A percentile compares a stretch with the other conserved stretches of the same genome.
phyloP scores from a whole-genome alignment of 1,140 invertebrate genomes.

The Zaprionus ghesquierei region DNA sequence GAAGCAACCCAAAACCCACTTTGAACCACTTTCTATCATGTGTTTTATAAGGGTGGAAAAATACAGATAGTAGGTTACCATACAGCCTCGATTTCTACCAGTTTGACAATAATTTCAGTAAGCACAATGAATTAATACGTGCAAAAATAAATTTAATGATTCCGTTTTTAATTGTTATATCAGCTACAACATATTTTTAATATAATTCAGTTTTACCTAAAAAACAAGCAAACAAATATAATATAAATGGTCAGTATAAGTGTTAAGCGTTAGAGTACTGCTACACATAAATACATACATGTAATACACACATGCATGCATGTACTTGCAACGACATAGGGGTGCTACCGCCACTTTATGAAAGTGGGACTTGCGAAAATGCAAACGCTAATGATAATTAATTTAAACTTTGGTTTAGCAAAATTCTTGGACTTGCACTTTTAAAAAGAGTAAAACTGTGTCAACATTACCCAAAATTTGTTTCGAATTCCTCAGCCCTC shows the following conservation, averaged over 20 bases:
- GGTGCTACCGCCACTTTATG: not conserved
- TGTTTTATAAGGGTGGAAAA: constrained; percentile 39
- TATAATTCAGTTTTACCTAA: too few species aligned
- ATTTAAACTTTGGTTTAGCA: not conserved
- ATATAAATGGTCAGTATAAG: too few species aligned
- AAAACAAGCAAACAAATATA: not conserved
- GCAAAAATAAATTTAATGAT: too few species aligned
- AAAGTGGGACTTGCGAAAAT: not conserved
- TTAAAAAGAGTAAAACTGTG: not conserved
- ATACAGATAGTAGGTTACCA: not conserved
- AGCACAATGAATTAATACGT: too few species aligned
- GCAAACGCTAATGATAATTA: not conserved
- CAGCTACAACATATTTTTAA: too few species aligned
- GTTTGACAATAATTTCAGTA: not conserved
- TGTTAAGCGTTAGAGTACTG: too few species aligned
- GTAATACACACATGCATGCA: not conserved
- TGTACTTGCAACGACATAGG: not conserved
- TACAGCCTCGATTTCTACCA: not conserved
- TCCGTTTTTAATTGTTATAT: too few species aligned
- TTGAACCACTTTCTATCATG: constrained; percentile 28
- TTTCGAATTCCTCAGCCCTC: not conserved
- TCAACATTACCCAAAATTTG: not conserved
- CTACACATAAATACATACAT: not conserved
- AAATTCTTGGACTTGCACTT: not conserved
- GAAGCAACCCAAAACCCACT: not conserved